These are phyloP conservation scores for Phytoseiulus persimilis DNA, from an alignment of 2,888 invertebrate genomes.

Conservation along the genomic window DNA sequence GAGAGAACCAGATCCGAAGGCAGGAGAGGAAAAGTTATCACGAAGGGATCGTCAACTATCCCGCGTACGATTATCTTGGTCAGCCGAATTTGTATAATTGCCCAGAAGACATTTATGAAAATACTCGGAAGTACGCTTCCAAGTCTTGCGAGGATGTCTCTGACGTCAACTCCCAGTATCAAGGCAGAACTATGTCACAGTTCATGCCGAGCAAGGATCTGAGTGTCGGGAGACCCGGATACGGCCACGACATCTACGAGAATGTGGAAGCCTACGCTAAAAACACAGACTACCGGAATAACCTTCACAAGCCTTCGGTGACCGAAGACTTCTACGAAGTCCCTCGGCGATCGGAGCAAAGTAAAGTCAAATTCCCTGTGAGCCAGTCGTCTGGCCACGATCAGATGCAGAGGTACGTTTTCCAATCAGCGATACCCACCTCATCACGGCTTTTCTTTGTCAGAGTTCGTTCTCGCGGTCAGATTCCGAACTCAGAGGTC, in stretches of 20 bases:
- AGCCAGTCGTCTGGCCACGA: background rate
- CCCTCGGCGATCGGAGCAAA: background rate
- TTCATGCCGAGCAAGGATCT: background rate
- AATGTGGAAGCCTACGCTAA: slow-evolving; percentile 25
- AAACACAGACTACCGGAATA: slow-evolving; percentile 1
- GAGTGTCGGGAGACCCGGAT: background rate
- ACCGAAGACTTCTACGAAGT: slow-evolving; percentile 31
- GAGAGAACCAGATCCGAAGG: background rate
- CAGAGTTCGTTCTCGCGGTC: too few relatives aligned
- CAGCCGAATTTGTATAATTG: background rate
- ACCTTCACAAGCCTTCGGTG: slow-evolving; percentile 13
- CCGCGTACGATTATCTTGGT: slow-evolving; percentile 9
- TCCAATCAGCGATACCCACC: background rate
- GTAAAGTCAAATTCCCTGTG: background rate
- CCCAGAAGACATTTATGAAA: slow-evolving; percentile 20
- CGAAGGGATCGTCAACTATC: slow-evolving; percentile 25
- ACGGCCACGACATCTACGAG: slow-evolving; percentile 29
- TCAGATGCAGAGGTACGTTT: background rate
- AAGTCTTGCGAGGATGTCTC: slow-evolving; percentile 26
- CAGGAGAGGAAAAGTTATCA: slow-evolving; percentile 35
- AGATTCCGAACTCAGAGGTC: too few relatives aligned
- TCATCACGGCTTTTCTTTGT: background rate
- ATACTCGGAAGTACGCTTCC: slow-evolving; percentile 19
- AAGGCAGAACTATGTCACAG: background rate
- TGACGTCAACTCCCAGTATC: background rate